Evolutionary conservation across 37 sponge, comb jelly and placozoan species (phyloP).

Genomic region (Axinella damicornis): DNA sequence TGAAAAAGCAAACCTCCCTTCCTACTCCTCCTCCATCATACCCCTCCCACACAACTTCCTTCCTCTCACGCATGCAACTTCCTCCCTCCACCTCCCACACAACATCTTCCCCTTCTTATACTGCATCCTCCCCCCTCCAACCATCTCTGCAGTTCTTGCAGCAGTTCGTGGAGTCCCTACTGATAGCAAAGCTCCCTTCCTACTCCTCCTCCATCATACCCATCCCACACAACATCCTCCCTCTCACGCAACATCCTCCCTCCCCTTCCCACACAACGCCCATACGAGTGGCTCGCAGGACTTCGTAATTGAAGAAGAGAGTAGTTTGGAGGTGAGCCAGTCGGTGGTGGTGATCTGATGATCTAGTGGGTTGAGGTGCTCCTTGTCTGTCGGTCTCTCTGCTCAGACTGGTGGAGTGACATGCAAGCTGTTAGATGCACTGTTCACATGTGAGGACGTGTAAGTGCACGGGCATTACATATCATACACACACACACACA

Average conservation of each 20-base stretch:
- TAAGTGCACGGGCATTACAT: too few species aligned
- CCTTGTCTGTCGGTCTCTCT: background rate
- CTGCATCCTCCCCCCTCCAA: too few species aligned
- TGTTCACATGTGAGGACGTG: slow-evolving; percentile 11
- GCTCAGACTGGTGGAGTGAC: background rate
- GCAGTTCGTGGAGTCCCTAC: too few species aligned
- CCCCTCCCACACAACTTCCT: background rate
- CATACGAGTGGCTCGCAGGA: background rate
- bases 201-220: background rate
- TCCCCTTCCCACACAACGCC: background rate
- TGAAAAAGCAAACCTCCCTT: too few species aligned
- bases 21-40: background rate
- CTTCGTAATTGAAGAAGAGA: background rate
- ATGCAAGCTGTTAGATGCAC: slow-evolving; percentile 12
- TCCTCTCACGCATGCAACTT: background rate
- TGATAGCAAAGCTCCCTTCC: too few species aligned
- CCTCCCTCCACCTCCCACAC: background rate
- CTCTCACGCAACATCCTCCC: background rate
- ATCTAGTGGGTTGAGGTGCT: too few species aligned
- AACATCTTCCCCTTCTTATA: too few species aligned
- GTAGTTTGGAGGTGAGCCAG: too few species aligned
- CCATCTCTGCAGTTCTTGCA: background rate
- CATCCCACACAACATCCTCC: background rate
- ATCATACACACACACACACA: too few species aligned
- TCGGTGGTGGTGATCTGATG: too few species aligned